Evolutionary conservation across 2,797 vertebrate genomes (phyloP), one percentile per base, ranked within the genome.

Genomic region (Pogoniulus pusillus): DNA sequence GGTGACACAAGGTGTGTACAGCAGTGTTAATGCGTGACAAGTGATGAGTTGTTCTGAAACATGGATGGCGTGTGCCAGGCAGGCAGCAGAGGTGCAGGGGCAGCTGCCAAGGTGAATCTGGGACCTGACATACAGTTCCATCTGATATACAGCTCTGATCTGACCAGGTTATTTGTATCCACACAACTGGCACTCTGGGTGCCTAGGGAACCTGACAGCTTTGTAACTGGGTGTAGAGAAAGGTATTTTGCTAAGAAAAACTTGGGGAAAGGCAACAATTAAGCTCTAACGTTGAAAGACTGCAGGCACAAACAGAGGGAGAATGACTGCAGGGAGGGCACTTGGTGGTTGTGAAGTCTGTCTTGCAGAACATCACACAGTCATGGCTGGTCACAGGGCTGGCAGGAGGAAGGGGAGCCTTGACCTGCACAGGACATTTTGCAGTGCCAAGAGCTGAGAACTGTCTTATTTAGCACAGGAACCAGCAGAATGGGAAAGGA

Each of bases 141-240:
- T 34, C 34, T 41, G 32, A 53, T 24, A 5, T 9, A n/a, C 3
- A 12, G 55, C n/a, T 9, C 20, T 37, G 41, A 18, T 68, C 64
- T 58, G 54, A 35, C 2, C 2, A 8, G 54, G 3, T n/a, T 5
- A 1, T 53, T 82, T 0, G 0, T 63, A 43, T 62, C 39, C 7
- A 10, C 0, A 0, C 51, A 54, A 35, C 51, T 60, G 30, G 16
- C n/a, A 4, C 1, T 59, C 60, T 77, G 54, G 0, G 0, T 64
- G 66, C 45, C 27, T 54, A 30, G 20, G 34, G 12, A 4, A 14
- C 30, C 45, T 63, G 54, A 24, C 30, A 34, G 55, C 43, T 84
- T 64, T 75, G 45, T 34, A 35, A 9, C 57, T 69, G 47, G 4
- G 19, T 54, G n/a, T 57, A 70, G 39, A 16, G n/a, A 76, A 88